Evolutionary conservation across 2,888 invertebrate species (phyloP).

Genomic region (Agrotis exclamationis): DNA sequence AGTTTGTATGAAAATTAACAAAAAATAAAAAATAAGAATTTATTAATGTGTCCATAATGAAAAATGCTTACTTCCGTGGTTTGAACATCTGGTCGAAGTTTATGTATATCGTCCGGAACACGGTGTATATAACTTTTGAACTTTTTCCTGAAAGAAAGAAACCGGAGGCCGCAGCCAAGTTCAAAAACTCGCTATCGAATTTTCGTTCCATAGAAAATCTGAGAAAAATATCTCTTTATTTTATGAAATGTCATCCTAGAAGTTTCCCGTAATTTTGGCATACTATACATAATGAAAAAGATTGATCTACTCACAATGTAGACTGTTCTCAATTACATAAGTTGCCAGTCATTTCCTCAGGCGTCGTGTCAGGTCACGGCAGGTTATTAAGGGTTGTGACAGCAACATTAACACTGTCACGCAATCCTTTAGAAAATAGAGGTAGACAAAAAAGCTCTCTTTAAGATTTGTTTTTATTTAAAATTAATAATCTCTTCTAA

Average conservation of each 20-base stretch:
- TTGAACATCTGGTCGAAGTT: too few species aligned
- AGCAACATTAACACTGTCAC: conserved; percentile 10
- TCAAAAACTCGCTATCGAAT: too few species aligned
- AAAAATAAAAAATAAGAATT: too few species aligned
- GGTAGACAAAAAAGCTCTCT: too few species aligned
- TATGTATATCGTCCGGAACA: too few species aligned
- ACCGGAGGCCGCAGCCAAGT: too few species aligned
- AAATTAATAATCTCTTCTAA: background rate
- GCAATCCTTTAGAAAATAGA: background rate
- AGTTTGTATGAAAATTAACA: too few species aligned
- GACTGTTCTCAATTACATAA: conserved; percentile 23
- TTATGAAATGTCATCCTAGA: background rate
- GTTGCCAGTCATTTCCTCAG: conserved; percentile 44
- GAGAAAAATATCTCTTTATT: background rate
- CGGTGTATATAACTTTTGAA: too few species aligned
- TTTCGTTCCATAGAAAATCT: too few species aligned
- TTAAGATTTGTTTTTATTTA: background rate
- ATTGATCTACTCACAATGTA: conserved; percentile 1
- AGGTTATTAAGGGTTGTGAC: conserved; percentile 43
- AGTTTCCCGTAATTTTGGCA: background rate
- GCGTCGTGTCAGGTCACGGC: conserved; percentile 29
- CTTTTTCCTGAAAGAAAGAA: too few species aligned
- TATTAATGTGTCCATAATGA: too few species aligned
- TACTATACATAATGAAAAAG: background rate
- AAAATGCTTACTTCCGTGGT: too few species aligned